Evolutionary conservation across 2,113 vertebrate species (phyloP).

Genomic region (Psettodes erumei): DNA sequence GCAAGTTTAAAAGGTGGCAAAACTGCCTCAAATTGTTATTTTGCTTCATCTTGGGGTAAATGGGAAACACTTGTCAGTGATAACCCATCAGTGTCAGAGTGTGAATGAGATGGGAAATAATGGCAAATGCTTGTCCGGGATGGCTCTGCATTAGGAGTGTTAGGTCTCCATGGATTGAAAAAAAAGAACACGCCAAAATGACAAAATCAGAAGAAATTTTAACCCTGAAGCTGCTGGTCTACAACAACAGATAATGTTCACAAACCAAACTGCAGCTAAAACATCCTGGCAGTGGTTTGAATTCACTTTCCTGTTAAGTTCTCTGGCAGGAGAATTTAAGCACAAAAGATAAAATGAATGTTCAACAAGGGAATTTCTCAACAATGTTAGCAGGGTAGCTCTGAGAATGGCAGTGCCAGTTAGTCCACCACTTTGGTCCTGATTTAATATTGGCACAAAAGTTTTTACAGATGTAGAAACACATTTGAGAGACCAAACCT

Average conservation of each 20-base stretch:
- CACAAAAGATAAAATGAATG: too few species aligned
- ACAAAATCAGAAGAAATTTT: slow-evolving; percentile 47
- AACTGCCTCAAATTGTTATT: slow-evolving; percentile 52
- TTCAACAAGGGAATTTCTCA: background rate
- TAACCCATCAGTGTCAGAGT: slow-evolving; percentile 38
- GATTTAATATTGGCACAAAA: background rate
- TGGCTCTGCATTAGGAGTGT: slow-evolving; percentile 68
- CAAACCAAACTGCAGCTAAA: background rate
- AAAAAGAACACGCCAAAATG: slow-evolving; percentile 47
- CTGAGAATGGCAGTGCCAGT: background rate
- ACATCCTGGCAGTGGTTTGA: slow-evolving; percentile 4
- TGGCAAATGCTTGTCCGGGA: slow-evolving; percentile 73
- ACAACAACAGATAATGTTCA: background rate
- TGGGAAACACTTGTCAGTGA: slow-evolving; percentile 73
- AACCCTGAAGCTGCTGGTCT: slow-evolving; percentile 26
- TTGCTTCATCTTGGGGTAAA: slow-evolving; percentile 66
- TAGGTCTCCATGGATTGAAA: slow-evolving; percentile 46
- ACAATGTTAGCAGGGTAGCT: background rate
- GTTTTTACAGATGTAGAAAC: background rate
- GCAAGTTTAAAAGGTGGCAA: slow-evolving; percentile 67
- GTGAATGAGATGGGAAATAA: slow-evolving; percentile 58
- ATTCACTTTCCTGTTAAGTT: background rate
- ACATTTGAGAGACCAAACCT: background rate
- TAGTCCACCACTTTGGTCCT: background rate
- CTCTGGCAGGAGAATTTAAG: too few species aligned